Percentiles rank a stretch among this genome's conserved stretches.
These are phyloP conservation scores for Rhadina sibilatrix DNA, from an alignment of 2,113 vertebrate genomes.

Conservation along the genomic window DNA sequence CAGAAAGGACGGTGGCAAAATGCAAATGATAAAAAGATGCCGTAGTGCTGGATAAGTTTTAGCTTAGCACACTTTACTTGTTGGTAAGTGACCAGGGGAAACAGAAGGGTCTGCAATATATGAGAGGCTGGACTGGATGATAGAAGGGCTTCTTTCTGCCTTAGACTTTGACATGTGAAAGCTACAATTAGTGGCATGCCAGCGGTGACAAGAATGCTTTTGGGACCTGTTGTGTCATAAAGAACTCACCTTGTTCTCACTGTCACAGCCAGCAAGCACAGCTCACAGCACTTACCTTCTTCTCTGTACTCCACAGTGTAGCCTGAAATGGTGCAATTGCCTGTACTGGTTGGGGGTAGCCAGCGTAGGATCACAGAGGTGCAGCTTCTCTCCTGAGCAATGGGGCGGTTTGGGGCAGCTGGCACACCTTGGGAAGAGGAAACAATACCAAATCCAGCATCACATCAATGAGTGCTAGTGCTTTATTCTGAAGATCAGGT, in stretches of 20 bases:
- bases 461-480: neutral
- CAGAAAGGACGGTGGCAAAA: neutral
- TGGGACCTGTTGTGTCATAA: neutral
- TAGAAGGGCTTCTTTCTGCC: neutral
- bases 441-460: neutral
- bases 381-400: slow-evolving; percentile 94
- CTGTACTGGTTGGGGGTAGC: slow-evolving; percentile 89
- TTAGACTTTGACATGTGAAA: neutral
- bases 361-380: slow-evolving; percentile 92
- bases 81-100: fast-evolving
- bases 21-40: neutral
- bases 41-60: neutral
- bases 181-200: neutral
- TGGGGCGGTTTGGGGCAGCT: slow-evolving; percentile 88
- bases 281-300: slow-evolving; percentile 79
- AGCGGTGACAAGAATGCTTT: neutral
- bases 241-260: neutral
- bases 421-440: slow-evolving; percentile 82
- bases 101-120: neutral
- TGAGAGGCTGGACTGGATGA: neutral
- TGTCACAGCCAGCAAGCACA: neutral
- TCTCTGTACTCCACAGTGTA: slow-evolving; percentile 95
- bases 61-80: neutral
- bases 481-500: neutral
- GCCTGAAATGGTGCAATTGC: slow-evolving; percentile 91